These are phyloP conservation scores for Keiferia lycopersicella DNA, from an alignment of 2,888 invertebrate genomes.

Conservation along the genomic window DNA sequence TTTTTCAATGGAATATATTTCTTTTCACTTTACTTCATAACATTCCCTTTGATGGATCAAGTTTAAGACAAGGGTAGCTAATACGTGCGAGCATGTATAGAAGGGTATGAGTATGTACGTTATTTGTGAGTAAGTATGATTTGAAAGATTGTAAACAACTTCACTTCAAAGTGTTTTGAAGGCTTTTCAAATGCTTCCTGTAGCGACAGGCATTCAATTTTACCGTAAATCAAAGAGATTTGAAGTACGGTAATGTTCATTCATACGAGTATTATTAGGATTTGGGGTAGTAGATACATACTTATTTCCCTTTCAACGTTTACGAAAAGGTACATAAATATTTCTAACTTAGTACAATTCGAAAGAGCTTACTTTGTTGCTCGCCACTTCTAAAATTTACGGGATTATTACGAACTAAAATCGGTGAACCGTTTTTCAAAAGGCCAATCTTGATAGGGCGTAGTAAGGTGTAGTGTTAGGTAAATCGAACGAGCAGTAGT, in stretches of 20 bases:
- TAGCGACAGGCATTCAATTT: constrained; percentile 1
- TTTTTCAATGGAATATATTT: neutral
- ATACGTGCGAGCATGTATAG: constrained; percentile 37
- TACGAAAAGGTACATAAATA: too few species aligned
- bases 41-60: constrained; percentile 20
- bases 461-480: too few species aligned
- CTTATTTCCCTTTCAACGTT: too few species aligned
- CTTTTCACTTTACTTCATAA: neutral
- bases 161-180: constrained; percentile 43
- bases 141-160: constrained; percentile 51
- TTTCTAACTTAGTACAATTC: too few species aligned
- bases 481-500: too few species aligned
- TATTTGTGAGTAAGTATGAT: constrained; percentile 43
- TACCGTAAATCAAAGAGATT: neutral
- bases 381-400: too few species aligned
- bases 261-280: too few species aligned
- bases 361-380: too few species aligned
- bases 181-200: constrained; percentile 23
- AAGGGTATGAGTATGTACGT: constrained; percentile 42
- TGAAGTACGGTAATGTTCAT: neutral
- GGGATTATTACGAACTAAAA: too few species aligned
- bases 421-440: too few species aligned
- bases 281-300: too few species aligned
- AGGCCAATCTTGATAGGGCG: too few species aligned
- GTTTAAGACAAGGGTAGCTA: constrained; percentile 65